These are phyloP conservation scores for Hirtodrosophila trivittata DNA, from an alignment of 2,888 invertebrate genomes.

Conservation along the genomic window DNA sequence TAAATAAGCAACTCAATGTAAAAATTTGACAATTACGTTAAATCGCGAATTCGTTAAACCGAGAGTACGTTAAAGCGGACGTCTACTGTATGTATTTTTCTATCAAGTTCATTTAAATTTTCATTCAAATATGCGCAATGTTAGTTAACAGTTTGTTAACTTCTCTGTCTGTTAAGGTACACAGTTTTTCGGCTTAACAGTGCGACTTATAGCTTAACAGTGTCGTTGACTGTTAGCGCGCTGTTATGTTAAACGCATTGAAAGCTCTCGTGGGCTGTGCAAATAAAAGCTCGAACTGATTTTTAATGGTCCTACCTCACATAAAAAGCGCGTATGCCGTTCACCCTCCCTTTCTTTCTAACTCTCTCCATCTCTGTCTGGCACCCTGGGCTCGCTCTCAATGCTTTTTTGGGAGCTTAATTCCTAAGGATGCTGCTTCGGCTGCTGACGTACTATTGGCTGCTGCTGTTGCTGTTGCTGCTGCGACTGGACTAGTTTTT, in stretches of 20 bases:
- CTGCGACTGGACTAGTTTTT: conserved; percentile 66
- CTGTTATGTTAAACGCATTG: conserved; percentile 2
- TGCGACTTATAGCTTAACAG: conserved; percentile 11
- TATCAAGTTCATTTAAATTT: no score
- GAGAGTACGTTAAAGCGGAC: no score
- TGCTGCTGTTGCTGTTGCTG: conserved; percentile 20
- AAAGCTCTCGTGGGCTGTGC: conserved; percentile 16
- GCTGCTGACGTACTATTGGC: conserved; percentile 62
- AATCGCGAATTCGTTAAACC: no score
- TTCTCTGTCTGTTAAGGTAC: no score
- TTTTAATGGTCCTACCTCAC: conserved; percentile 65
- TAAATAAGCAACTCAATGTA: no score
- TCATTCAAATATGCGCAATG: neutral
- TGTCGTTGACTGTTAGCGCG: conserved; percentile 6
- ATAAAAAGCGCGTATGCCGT: conserved; percentile 41
- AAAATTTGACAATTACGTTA: no score
- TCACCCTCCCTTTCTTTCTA: no score
- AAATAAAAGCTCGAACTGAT: conserved; percentile 16
- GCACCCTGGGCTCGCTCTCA: conserved; percentile 6
- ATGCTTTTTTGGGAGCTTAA: conserved; percentile 21
- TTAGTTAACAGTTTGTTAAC: neutral
- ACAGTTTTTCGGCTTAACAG: neutral
- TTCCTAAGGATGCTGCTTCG: conserved; percentile 50
- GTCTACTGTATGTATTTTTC: no score
- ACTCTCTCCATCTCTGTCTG: conserved; percentile 4